Percentiles rank a stretch among this genome's conserved stretches.
These are phyloP conservation scores for Ariopsis seemanni DNA, from an alignment of 2,113 vertebrate genomes.

Conservation along the genomic window DNA sequence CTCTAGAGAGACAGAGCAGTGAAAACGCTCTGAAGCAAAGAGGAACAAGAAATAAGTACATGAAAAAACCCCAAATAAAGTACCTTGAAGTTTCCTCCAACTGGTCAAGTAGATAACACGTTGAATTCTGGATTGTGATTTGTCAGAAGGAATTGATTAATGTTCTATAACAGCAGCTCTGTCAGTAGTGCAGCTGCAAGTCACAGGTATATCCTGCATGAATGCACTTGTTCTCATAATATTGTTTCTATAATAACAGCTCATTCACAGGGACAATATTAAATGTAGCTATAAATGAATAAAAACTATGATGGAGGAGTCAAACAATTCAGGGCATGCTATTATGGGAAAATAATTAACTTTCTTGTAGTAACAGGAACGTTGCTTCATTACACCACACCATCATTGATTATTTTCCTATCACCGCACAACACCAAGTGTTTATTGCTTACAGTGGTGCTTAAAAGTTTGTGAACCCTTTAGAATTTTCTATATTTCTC, in stretches of 20 bases:
- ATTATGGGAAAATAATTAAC: not conserved
- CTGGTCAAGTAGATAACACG: not conserved
- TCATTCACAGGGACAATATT: not conserved
- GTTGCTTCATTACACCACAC: not conserved
- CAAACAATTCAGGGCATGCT: not conserved
- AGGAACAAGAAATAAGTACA: not conserved
- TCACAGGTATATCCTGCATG: not conserved
- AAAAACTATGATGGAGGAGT: not conserved
- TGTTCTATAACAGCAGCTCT: not conserved
- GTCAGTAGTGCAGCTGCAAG: not conserved
- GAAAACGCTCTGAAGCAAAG: not conserved
- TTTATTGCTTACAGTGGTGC: not conserved
- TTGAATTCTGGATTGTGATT: not conserved
- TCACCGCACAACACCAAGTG: not conserved
- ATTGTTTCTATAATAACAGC: not conserved
- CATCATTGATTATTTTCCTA: not conserved
- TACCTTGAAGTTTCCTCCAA: not conserved
- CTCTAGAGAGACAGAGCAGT: not conserved
- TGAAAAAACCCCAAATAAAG: not conserved
- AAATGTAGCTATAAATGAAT: not conserved
- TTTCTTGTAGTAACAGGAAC: not conserved
- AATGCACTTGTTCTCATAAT: not conserved
- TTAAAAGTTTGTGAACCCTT: too few relatives aligned
- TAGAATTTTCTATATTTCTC: too few relatives aligned
- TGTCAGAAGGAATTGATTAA: not conserved